These are phyloP conservation scores for Papilio helenus DNA, from an alignment of 1,140 invertebrate species.

Conservation along the genomic window DNA sequence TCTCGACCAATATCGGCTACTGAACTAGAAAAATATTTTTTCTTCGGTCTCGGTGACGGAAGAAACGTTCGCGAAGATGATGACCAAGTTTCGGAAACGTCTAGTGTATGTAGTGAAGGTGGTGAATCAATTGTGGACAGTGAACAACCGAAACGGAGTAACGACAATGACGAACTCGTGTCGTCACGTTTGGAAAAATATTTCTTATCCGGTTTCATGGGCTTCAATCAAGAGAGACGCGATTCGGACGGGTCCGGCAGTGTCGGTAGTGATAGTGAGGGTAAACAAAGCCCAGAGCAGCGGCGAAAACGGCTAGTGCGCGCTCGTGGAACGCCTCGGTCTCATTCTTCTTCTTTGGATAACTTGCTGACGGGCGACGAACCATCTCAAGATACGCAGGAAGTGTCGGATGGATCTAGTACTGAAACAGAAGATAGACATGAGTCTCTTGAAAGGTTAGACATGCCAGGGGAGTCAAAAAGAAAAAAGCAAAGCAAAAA, in stretches of 20 bases:
- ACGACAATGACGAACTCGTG: conserved; percentile 88
- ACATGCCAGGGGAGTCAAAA: conserved; percentile 92
- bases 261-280: conserved; percentile 92
- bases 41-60: conserved; percentile 91
- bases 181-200: conserved; percentile 95
- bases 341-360: conserved; percentile 91
- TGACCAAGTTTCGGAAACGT: conserved; percentile 93
- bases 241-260: conserved; percentile 93
- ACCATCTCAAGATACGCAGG: conserved; percentile 79
- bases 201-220: conserved; percentile 93
- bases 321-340: conserved; percentile 90
- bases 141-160: conserved; percentile 81
- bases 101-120: conserved; percentile 93
- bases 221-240: conserved; percentile 88
- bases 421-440: conserved; percentile 91
- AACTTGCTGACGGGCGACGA: conserved; percentile 87
- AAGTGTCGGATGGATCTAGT: conserved; percentile 88
- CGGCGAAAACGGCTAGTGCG: conserved; percentile 90
- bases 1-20: conserved; percentile 88
- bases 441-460: conserved; percentile 87
- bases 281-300: conserved; percentile 93
- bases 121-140: conserved; percentile 86
- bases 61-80: conserved; percentile 84
- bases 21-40: conserved; percentile 96
- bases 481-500: conserved; percentile 90